A percentile compares a stretch with the other conserved stretches of the same genome.
phyloP scores from a whole-genome alignment of 2,797 vertebrate species.

The Enteromius afrohamiltoni region DNA sequence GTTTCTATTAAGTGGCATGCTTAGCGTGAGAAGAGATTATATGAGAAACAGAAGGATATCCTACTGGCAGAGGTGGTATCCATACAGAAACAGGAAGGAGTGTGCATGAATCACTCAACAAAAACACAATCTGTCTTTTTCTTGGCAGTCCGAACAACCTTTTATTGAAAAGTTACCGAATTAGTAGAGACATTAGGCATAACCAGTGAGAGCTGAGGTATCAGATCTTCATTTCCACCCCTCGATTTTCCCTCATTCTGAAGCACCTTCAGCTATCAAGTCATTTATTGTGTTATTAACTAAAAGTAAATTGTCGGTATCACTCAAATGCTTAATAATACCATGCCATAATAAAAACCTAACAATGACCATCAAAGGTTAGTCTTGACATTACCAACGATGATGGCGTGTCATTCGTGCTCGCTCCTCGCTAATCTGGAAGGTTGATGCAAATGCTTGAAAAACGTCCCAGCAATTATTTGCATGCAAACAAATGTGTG shows the following conservation, averaged over 20 bases:
- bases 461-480: slow-evolving; percentile 86
- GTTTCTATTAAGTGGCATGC: neutral
- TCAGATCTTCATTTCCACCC: neutral
- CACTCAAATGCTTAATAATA: neutral
- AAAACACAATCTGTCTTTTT: neutral
- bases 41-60: neutral
- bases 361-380: slow-evolving; percentile 7
- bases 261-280: neutral
- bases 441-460: slow-evolving; percentile 89
- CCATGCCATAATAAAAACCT: slow-evolving; percentile 4
- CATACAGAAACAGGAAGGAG: neutral
- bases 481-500: slow-evolving; percentile 97
- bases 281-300: neutral
- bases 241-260: neutral
- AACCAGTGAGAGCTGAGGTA: neutral
- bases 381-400: slow-evolving; percentile 30
- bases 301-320: neutral
- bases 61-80: neutral
- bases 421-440: slow-evolving; percentile 74
- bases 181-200: neutral
- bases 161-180: neutral
- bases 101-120: neutral
- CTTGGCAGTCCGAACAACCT: slow-evolving; percentile 19
- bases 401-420: slow-evolving; percentile 61
- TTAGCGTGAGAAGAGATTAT: neutral